Percentiles rank a stretch among this genome's conserved stretches.
Evolutionary conservation across 2,797 vertebrate genomes (phyloP).

Genomic region (Poeciliopsis paucimaculata): DNA sequence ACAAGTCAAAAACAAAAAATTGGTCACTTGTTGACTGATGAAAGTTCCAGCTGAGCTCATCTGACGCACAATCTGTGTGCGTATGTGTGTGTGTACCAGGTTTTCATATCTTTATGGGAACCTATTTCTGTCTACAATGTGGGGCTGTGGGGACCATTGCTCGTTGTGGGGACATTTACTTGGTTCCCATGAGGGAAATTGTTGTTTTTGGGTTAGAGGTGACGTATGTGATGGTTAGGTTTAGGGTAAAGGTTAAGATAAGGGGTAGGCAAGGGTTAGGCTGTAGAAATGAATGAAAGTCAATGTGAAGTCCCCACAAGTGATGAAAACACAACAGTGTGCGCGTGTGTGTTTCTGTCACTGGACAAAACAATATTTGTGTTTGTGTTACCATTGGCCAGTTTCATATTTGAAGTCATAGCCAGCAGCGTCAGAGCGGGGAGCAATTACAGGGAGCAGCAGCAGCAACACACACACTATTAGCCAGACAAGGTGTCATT

Average conservation of each 20-base stretch:
- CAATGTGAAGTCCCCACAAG: too few species aligned
- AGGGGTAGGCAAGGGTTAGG: too few species aligned
- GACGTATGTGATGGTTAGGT: too few species aligned
- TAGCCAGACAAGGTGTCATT: slow-evolving; percentile 81
- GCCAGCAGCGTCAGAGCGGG: slow-evolving; percentile 67
- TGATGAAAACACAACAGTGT: too few species aligned
- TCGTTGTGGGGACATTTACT: too few species aligned
- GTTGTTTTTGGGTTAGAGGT: too few species aligned
- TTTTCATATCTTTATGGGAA: too few species aligned
- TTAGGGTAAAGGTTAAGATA: too few species aligned
- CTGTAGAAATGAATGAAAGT: too few species aligned
- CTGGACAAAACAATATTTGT: slow-evolving; percentile 67
- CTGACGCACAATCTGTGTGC: slow-evolving; percentile 8
- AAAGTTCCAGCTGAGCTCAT: slow-evolving; percentile 60
- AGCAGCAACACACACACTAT: slow-evolving; percentile 78
- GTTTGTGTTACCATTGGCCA: slow-evolving; percentile 56
- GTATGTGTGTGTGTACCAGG: not conserved
- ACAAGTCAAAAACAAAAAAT: slow-evolving; percentile 47
- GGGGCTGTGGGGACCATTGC: too few species aligned
- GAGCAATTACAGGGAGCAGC: slow-evolving; percentile 78
- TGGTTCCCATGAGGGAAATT: too few species aligned
- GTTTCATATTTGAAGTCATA: slow-evolving; percentile 74
- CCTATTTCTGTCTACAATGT: too few species aligned
- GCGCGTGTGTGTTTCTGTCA: slow-evolving; percentile 29
- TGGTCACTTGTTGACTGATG: slow-evolving; percentile 39